phyloP scores from a whole-genome alignment of 2,113 vertebrate genomes.

The Heterotis niloticus region DNA sequence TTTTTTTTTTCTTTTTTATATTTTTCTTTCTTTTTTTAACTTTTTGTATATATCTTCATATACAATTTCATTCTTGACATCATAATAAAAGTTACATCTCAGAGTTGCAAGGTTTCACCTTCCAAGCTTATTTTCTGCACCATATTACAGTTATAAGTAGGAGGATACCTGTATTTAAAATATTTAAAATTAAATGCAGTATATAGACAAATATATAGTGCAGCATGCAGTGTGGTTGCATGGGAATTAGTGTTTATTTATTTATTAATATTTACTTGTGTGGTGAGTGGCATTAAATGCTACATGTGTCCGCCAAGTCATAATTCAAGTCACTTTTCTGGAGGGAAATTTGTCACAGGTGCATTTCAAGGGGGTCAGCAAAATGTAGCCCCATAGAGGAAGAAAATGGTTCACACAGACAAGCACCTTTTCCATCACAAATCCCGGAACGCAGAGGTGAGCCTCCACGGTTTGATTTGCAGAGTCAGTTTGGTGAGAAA shows the following conservation, averaged over 20 bases:
- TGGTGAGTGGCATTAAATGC: neutral
- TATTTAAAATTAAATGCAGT: no score
- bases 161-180: no score
- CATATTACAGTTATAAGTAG: no score
- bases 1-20: no score
- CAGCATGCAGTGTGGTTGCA: no score
- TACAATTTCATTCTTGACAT: no score
- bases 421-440: neutral
- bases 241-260: neutral
- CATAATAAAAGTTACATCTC: no score
- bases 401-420: neutral
- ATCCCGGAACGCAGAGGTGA: neutral
- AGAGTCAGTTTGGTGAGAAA: neutral
- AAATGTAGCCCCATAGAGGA: neutral
- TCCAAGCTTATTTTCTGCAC: no score
- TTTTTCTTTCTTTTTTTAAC: neutral
- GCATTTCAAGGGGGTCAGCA: neutral
- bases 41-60: neutral
- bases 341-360: neutral
- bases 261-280: neutral
- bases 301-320: neutral
- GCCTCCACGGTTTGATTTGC: neutral
- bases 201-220: no score
- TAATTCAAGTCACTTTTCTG: neutral
- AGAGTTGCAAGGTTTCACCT: no score